Base-by-base conservation (phyloP, 1,140 invertebrate genomes). In the Rhyzopertha dominica region DNA sequence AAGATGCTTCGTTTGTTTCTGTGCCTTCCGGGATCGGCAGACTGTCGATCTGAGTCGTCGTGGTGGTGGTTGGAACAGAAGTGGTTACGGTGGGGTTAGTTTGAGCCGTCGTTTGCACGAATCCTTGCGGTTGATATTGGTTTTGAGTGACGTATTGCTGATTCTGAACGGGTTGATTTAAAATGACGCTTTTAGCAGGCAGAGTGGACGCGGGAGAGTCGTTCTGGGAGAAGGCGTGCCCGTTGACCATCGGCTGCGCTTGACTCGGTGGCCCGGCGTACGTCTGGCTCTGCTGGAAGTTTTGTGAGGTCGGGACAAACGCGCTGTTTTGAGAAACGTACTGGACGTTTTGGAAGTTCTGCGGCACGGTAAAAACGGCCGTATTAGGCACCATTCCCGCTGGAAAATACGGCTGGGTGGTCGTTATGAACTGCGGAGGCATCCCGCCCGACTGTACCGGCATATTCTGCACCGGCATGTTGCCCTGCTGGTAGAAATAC, bases 281-380 rank as follows among this genome's bases (percentile, higher is more conserved):
- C 4, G 57, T 62, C 36, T 65, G 62, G 46, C 59, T 63, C 31
- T 63, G 64, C 35, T 64, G 63, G 43, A 65, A 65, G 45, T 61
- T 66, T 44, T 63, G 61, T 18, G 57, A 58, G 20, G 62, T 66
- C 5, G 64, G 59, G 7, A 66, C 61, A 47, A 66, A 66, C 8
- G 63, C 62, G 37, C 62, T 62, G 36, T 52, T 56, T 41, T 63
- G 62, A 18, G 57, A 59, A 17, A 65, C 59, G 36, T 65, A 66
- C 40, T 63, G 63, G 20, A 66, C 51, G 40, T 65, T 65, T n/a
- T 54, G 50, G 40, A 61, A 66, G 42, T 48, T 49, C 29, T 58
- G 56, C 5, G 54, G 58, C 35, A 58, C 47, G 17, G 59, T 51
- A 39, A 55, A 62, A 9, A 49, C 56, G 14, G 40, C 48, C 2